Conservation (phyloP, 2,888 invertebrate species). For the Hoplodrina ambigua region DNA sequence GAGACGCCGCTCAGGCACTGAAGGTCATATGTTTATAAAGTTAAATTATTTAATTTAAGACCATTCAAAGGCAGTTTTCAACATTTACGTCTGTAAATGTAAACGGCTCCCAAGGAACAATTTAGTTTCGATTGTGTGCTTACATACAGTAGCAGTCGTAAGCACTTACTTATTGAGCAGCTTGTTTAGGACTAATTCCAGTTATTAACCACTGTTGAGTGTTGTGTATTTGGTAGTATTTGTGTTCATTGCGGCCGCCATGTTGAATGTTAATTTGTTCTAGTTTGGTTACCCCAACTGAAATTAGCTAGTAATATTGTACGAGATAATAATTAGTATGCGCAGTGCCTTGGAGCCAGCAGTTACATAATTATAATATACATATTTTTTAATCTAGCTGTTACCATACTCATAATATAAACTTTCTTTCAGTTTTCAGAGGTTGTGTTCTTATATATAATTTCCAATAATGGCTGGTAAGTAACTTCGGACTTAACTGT, state of each 20-base stretch:
- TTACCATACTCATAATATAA: background rate
- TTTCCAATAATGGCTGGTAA: too few species aligned
- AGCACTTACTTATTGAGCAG: slow-evolving; percentile 43
- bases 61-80: too few species aligned
- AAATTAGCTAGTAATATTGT: slow-evolving; percentile 16
- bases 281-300: slow-evolving; percentile 18
- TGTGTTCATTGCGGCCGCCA: slow-evolving; percentile 28
- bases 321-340: slow-evolving; percentile 23
- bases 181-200: slow-evolving; percentile 56
- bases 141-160: slow-evolving; percentile 5
- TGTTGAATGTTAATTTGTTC: slow-evolving; percentile 25
- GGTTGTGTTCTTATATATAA: too few species aligned
- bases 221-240: slow-evolving; percentile 9
- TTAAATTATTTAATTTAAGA: too few species aligned
- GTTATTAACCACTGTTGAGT: slow-evolving; percentile 38
- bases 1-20: too few species aligned
- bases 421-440: background rate
- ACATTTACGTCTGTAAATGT: too few species aligned
- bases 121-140: background rate
- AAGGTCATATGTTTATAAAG: too few species aligned
- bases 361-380: background rate
- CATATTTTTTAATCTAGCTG: background rate
- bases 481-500: too few species aligned
- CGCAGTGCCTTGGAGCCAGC: background rate
- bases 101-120: slow-evolving; percentile 7